Evolutionary conservation across 2,888 invertebrate genomes (phyloP).

Genomic region (Iphiclides podalirius): DNA sequence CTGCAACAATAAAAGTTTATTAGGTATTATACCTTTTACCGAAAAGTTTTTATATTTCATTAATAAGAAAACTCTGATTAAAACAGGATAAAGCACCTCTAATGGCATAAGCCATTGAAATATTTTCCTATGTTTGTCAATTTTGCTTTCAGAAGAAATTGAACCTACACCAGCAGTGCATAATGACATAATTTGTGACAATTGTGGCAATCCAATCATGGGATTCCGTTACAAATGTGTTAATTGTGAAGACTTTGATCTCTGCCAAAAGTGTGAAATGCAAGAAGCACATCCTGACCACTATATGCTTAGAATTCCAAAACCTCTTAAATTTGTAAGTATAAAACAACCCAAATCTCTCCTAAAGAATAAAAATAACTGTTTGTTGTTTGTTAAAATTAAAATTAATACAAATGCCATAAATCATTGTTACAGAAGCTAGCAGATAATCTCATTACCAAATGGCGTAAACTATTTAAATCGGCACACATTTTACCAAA

Average conservation of each 20-base stretch:
- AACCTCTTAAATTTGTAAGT: constrained; percentile 59
- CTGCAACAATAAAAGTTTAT: no score
- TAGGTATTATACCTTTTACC: no score
- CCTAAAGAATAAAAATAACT: no score
- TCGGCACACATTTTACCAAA: constrained; percentile 35
- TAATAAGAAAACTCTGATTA: no score
- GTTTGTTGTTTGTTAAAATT: no score
- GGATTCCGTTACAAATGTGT: constrained; percentile 93
- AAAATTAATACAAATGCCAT: no score
- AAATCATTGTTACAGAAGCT: constrained; percentile 49
- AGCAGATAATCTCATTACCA: constrained; percentile 48
- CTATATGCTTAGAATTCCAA: constrained; percentile 86
- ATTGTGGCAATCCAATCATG: constrained; percentile 81
- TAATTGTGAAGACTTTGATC: constrained; percentile 88
- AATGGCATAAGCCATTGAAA: no score
- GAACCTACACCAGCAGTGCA: constrained; percentile 56
- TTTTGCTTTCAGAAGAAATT: constrained; percentile 30
- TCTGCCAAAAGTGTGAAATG: constrained; percentile 88
- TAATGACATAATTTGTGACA: constrained; percentile 84
- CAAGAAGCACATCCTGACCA: constrained; percentile 85
- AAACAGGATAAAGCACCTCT: no score
- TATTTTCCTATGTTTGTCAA: no score
- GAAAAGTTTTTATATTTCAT: no score
- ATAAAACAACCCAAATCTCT: no score
- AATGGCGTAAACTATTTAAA: constrained; percentile 48